These are phyloP conservation scores for Chaetura pelagica DNA, from an alignment of 2,113 vertebrate species.

Conservation along the genomic window DNA sequence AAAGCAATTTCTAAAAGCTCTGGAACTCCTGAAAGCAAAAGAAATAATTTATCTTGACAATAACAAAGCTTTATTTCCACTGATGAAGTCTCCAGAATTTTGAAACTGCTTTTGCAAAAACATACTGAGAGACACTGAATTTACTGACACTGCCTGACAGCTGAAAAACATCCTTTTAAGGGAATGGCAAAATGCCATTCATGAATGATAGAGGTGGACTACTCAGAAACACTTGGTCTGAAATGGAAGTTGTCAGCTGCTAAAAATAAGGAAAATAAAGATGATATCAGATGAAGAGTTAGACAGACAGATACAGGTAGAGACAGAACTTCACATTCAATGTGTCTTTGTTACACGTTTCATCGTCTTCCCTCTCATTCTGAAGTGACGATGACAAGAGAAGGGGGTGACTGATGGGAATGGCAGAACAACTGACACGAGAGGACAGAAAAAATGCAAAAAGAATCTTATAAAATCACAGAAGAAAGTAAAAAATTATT, in stretches of 20 bases:
- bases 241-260: not conserved
- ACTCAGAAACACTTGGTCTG: not conserved
- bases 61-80: not conserved
- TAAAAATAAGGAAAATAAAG: not conserved
- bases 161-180: not conserved
- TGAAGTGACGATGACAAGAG: fast-evolving
- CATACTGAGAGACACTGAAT: not conserved
- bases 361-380: not conserved
- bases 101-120: not conserved
- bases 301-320: fast-evolving
- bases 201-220: not conserved
- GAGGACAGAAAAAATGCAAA: not conserved
- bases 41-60: not conserved
- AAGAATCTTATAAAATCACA: not conserved
- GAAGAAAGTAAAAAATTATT: not conserved
- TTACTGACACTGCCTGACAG: not conserved
- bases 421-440: not conserved
- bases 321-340: not conserved
- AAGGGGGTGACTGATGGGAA: not conserved
- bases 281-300: not conserved
- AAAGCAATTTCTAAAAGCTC: not conserved
- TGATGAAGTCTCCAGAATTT: not conserved
- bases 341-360: fast-evolving
- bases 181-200: not conserved
- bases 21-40: not conserved